Evolutionary conservation across 2,113 vertebrate species (phyloP), one percentile per base, ranked within the genome.

Genomic region (Oncorhynchus masou): DNA sequence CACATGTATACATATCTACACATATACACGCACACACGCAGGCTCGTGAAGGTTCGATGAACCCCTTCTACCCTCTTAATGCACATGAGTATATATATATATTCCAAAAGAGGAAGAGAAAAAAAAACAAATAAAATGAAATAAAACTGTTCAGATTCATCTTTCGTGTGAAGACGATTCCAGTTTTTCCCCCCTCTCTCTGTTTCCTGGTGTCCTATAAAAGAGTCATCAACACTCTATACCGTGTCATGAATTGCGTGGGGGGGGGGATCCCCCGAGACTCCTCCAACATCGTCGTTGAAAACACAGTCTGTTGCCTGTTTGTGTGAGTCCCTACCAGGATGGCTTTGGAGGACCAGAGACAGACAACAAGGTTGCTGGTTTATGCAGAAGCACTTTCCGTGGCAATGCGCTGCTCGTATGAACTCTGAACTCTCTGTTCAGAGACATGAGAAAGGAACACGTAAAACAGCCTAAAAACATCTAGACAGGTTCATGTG

Each of bases 1-100:
- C 89, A 91, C 89, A 90, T 90, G 90, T 91, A 91, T 86, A 91
- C 90, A 90, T 89, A 89, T 89, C 86, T 89, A 92, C 91, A 91
- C 86, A 90, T 90, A 93, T 88, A 91, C 82, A 84, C 82, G 85
- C 81, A 59, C 89, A 78, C 84, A 88, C 79, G 20, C 84, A 90
- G 83, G 86, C 87, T 88, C 76, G 75, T 85, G 84, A 89, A 80
- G 83, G 75, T 88, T 90, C 77, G 83, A 84, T 85, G 79, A 81
- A 87, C 90, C 85, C 83, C 74, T 80, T 87, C 81, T 81, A 70
- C 82, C 79, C 51, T 88, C 83, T 83, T 89, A 91, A 90, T 92
- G 90, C 90, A 91, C 87, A 84, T 83, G 78, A 85, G 80, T 87
- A 83, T 77, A 75, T 27, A 27, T 27, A 27, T 84, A 86, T 83